These are phyloP conservation scores for Scrobipalpa costella DNA, from an alignment of 2,888 invertebrate genomes.

Conservation along the genomic window DNA sequence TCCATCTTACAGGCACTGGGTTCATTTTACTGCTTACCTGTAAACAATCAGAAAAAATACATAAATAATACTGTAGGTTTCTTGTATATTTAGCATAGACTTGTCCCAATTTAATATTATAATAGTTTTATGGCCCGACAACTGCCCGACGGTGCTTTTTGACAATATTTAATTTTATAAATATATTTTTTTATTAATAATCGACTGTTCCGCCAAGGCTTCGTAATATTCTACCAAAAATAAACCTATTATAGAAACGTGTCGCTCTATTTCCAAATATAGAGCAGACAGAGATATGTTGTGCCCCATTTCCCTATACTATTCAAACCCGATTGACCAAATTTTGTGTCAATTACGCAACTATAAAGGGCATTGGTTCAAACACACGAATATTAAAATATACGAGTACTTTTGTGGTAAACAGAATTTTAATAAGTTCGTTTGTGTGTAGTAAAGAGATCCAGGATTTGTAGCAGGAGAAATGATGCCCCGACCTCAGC, in stretches of 20 bases:
- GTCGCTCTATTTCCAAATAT: neutral
- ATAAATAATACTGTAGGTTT: too few relatives aligned
- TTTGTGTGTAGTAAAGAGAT: neutral
- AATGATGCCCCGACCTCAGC: too few relatives aligned
- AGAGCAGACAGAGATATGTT: neutral
- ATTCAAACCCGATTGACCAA: conserved; percentile 23
- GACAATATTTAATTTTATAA: too few relatives aligned
- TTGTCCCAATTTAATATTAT: too few relatives aligned
- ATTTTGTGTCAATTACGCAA: conserved; percentile 30
- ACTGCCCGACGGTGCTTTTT: too few relatives aligned
- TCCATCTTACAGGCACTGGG: too few relatives aligned
- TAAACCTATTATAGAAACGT: neutral
- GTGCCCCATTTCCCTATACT: conserved; percentile 6
- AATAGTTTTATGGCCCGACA: too few relatives aligned
- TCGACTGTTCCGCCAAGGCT: neutral
- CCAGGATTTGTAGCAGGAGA: too few relatives aligned
- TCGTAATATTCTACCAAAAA: neutral
- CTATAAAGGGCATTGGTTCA: conserved; percentile 35
- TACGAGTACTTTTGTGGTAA: conserved; percentile 41
- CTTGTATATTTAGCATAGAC: too few relatives aligned
- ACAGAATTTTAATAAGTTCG: neutral
- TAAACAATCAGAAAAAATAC: too few relatives aligned
- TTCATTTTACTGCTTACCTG: too few relatives aligned
- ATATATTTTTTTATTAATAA: neutral
- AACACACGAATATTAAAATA: conserved; percentile 31